Conservation (phyloP, 1,140 invertebrate genomes). For the Achatina immaculata region DNA sequence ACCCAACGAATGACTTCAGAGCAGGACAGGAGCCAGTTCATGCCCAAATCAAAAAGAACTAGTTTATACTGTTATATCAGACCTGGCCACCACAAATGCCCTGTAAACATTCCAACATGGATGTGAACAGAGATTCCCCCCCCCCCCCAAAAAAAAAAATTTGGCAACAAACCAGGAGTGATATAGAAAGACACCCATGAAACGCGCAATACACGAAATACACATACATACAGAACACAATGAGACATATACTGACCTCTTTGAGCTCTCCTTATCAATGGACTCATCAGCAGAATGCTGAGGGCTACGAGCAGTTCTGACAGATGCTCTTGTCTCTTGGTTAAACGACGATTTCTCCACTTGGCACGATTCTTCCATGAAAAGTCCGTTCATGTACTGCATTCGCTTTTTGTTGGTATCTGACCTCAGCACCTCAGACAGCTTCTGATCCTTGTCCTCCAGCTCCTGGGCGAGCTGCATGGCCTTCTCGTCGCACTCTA, state of each 20-base stretch:
- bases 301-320: not conserved
- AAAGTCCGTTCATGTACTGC: constrained; percentile 85
- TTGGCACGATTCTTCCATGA: constrained; percentile 62
- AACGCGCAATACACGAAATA: no score
- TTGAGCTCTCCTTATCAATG: not conserved
- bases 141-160: no score
- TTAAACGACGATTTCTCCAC: not conserved
- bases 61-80: no score
- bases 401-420: constrained; percentile 82
- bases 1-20: no score
- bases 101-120: no score
- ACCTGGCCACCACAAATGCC: no score
- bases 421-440: constrained; percentile 74
- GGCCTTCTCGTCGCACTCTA: constrained; percentile 84
- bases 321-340: not conserved
- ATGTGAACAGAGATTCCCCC: no score
- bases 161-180: no score
- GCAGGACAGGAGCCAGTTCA: no score
- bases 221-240: no score
- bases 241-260: constrained; percentile 22
- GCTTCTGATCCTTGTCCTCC: constrained; percentile 69
- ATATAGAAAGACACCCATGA: no score
- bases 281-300: not conserved
- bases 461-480: constrained; percentile 81
- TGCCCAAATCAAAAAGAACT: no score